Evolutionary conservation across 2,113 vertebrate species (phyloP).

Genomic region (Channa maculata): DNA sequence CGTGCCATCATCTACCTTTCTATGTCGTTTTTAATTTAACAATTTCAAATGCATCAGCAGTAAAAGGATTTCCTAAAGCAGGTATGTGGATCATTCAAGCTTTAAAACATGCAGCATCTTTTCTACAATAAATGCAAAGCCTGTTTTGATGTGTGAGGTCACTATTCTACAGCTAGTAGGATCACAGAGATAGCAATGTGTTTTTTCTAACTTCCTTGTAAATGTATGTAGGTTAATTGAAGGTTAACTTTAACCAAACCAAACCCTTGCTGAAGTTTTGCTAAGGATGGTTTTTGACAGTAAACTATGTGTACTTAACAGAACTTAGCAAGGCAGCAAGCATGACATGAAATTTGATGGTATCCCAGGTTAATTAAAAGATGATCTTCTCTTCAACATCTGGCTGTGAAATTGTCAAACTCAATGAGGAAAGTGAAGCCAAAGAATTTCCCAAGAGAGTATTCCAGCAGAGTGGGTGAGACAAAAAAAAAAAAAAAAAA

Average conservation of each 20-base stretch:
- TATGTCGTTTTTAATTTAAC: not conserved
- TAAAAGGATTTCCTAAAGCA: not conserved
- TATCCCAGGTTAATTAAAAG: slow-evolving; percentile 73
- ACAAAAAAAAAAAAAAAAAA: slow-evolving; percentile 58
- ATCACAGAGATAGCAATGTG: slow-evolving; percentile 1
- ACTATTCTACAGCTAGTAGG: not conserved
- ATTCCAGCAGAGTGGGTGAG: slow-evolving; percentile 41
- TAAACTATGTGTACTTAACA: slow-evolving; percentile 24
- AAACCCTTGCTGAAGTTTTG: slow-evolving; percentile 1
- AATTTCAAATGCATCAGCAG: too few relatives aligned
- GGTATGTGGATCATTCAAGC: not conserved
- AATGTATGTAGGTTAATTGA: slow-evolving; percentile 35
- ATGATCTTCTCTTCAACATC: slow-evolving; percentile 63
- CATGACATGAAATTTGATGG: slow-evolving; percentile 21
- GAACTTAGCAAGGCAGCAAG: not conserved
- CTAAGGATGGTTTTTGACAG: slow-evolving; percentile 12
- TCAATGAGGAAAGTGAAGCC: slow-evolving; percentile 52
- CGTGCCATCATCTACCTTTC: not conserved
- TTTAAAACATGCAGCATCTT: not conserved
- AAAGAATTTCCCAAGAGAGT: slow-evolving; percentile 41
- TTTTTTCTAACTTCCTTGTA: not conserved
- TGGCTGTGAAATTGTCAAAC: slow-evolving; percentile 66
- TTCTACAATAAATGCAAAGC: not conserved
- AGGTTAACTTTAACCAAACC: slow-evolving; percentile 2
- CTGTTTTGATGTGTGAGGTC: not conserved